Conservation (phyloP, 2,888 invertebrate species). For the Zaprionus bogoriensis region DNA sequence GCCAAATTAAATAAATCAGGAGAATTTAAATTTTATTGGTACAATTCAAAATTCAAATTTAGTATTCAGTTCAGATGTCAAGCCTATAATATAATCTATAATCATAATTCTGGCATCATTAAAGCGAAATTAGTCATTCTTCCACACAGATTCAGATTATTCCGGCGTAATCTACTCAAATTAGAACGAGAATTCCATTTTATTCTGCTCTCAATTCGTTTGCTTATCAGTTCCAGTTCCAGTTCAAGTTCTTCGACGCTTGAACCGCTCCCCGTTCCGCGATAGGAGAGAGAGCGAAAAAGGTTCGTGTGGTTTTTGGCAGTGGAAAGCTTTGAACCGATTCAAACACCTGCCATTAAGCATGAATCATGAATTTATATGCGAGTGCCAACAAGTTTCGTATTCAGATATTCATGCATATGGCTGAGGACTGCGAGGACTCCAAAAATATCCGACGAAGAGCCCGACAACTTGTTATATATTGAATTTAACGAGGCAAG, state of each 20-base stretch:
- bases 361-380: slow-evolving; percentile 19
- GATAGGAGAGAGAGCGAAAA: background rate
- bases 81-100: too few relatives aligned
- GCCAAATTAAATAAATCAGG: too few relatives aligned
- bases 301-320: too few relatives aligned
- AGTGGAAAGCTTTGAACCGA: background rate
- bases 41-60: too few relatives aligned
- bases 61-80: too few relatives aligned
- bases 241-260: background rate
- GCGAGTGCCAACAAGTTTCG: background rate
- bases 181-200: background rate
- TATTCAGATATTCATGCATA: background rate
- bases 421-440: background rate
- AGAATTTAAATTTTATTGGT: too few relatives aligned
- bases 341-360: slow-evolving; percentile 20
- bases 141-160: too few relatives aligned
- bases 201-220: background rate
- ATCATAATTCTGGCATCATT: too few relatives aligned
- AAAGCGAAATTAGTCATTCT: too few relatives aligned
- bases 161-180: background rate
- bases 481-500: background rate
- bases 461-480: background rate
- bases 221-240: background rate
- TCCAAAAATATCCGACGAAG: background rate
- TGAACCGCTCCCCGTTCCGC: background rate